Conservation (phyloP, 1,140 invertebrate species). For the Muscidifurax raptorellus region DNA sequence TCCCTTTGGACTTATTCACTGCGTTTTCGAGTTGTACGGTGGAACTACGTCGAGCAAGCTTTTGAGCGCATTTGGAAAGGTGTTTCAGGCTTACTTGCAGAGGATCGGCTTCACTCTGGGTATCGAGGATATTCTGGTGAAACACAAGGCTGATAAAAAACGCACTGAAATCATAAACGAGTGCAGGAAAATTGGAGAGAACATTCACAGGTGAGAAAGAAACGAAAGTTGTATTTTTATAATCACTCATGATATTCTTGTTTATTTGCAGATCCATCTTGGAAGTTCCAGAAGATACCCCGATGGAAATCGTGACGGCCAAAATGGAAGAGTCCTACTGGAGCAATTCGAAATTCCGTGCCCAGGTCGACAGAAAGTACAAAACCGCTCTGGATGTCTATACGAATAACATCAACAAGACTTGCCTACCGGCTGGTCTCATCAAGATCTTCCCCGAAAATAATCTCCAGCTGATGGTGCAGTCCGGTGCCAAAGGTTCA, state of each 20-base stretch:
- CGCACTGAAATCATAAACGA: slow-evolving; percentile 84
- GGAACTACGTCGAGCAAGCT: slow-evolving; percentile 87
- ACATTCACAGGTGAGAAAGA: slow-evolving; percentile 78
- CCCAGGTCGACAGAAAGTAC: slow-evolving; percentile 90
- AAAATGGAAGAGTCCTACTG: slow-evolving; percentile 84
- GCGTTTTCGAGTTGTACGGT: slow-evolving; percentile 96
- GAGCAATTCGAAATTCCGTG: slow-evolving; percentile 85
- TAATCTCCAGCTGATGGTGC: slow-evolving; percentile 98
- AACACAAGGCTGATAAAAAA: slow-evolving; percentile 81
- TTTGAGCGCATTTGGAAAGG: slow-evolving; percentile 91
- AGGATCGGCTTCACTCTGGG: slow-evolving; percentile 95
- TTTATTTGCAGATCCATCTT: slow-evolving; percentile 84
- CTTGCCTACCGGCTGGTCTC: slow-evolving; percentile 88
- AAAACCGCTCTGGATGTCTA: slow-evolving; percentile 88
- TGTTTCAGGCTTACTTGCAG: slow-evolving; percentile 95
- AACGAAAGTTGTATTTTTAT: neutral
- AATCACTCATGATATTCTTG: neutral
- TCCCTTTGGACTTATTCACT: slow-evolving; percentile 94
- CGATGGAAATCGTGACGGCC: slow-evolving; percentile 77
- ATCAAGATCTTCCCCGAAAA: slow-evolving; percentile 93
- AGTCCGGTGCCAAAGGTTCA: slow-evolving; percentile 98
- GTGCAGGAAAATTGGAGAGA: slow-evolving; percentile 78
- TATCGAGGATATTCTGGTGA: slow-evolving; percentile 94
- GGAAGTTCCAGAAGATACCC: slow-evolving; percentile 78
- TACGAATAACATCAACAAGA: slow-evolving; percentile 93